phyloP scores from a whole-genome alignment of 2,888 invertebrate species.

The Acleris cristana region DNA sequence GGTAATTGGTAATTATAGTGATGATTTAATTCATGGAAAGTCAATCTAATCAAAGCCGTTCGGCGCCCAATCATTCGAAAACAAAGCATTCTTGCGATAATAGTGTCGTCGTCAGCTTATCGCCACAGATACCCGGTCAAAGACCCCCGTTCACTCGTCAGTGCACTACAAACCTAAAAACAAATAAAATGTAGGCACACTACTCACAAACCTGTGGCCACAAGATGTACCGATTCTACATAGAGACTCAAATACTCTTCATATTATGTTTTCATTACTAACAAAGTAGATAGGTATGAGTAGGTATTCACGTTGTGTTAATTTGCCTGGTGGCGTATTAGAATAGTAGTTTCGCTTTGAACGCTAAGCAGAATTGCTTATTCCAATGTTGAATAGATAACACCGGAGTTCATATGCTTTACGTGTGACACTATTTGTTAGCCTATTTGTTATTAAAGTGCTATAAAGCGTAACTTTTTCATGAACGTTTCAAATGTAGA shows the following conservation, averaged over 20 bases:
- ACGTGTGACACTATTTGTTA: not conserved
- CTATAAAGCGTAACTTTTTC: not conserved
- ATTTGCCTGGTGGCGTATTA: not conserved
- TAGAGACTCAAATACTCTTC: not conserved
- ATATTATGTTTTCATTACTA: not conserved
- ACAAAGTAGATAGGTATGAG: not conserved
- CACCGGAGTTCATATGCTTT: not conserved
- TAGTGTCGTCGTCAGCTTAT: slow-evolving; percentile 72
- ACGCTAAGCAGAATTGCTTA: not conserved
- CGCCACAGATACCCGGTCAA: slow-evolving; percentile 74
- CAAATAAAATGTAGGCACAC: slow-evolving; percentile 40
- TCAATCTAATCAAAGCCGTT: slow-evolving; percentile 68
- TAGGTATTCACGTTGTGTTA: not conserved
- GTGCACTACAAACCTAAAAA: slow-evolving; percentile 56
- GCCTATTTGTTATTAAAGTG: not conserved
- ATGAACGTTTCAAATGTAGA: not conserved
- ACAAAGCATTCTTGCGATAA: slow-evolving; percentile 78
- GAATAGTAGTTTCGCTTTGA: slow-evolving; percentile 1
- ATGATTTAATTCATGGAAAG: slow-evolving; percentile 45
- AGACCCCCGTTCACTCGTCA: slow-evolving; percentile 60
- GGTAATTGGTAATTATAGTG: not conserved
- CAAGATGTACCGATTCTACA: not conserved
- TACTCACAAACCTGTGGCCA: too few species aligned
- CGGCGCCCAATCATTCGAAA: slow-evolving; percentile 69
- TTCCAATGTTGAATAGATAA: not conserved